These are phyloP conservation scores for Ethmia dodecea DNA, from an alignment of 2,888 invertebrate species.

Conservation along the genomic window DNA sequence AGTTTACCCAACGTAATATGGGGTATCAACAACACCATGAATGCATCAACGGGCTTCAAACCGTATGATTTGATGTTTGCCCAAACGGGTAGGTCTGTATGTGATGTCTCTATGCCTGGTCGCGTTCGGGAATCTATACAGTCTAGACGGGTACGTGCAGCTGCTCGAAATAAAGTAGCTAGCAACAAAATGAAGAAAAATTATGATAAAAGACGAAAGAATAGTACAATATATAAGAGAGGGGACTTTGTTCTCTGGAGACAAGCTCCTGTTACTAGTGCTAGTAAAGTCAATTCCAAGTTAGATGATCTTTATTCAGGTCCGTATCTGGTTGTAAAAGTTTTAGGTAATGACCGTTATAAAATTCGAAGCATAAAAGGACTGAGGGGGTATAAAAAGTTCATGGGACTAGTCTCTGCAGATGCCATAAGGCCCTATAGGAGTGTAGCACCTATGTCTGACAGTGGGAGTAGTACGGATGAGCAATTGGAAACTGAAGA, in stretches of 20 bases:
- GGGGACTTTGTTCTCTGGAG: background rate
- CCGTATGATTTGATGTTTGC: conserved; percentile 14
- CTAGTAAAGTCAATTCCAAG: conserved; percentile 16
- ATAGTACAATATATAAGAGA: background rate
- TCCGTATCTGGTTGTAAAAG: conserved; percentile 7
- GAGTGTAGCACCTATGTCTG: conserved; percentile 4
- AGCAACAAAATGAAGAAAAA: background rate
- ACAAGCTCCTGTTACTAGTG: background rate
- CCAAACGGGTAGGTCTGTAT: conserved; percentile 10
- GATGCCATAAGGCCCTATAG: conserved; percentile 13
- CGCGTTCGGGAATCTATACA: background rate
- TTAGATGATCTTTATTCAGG: conserved; percentile 13
- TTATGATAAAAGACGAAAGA: background rate
- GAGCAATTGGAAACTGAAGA: conserved; percentile 1
- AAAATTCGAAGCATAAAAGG: conserved; percentile 16
- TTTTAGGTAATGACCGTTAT: conserved; percentile 14
- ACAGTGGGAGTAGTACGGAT: background rate
- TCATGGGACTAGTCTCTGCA: conserved; percentile 15
- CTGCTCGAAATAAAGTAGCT: background rate
- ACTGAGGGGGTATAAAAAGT: conserved; percentile 16
- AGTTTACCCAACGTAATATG: conserved; percentile 12
- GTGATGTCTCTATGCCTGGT: conserved; percentile 6
- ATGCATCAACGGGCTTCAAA: conserved; percentile 10
- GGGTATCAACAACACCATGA: conserved; percentile 21
- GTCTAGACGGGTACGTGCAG: too few relatives aligned